phyloP scores from a whole-genome alignment of 2,113 vertebrate genomes.

The Pachypanchax playfairii region DNA sequence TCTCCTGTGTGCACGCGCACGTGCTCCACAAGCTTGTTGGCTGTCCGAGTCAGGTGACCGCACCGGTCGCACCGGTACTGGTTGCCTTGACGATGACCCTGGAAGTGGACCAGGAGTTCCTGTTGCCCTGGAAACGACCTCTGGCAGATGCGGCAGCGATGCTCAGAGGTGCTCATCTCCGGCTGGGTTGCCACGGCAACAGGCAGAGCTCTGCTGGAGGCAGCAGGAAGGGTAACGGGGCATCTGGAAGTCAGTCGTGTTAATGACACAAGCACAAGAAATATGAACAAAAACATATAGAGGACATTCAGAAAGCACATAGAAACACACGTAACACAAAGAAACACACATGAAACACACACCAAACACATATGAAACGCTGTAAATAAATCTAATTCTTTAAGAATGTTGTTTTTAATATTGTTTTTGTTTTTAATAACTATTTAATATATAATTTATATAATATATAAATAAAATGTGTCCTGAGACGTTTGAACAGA shows the following conservation, averaged over 20 bases:
- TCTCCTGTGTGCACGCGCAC: conserved; percentile 98
- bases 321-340: conserved; percentile 1
- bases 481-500: too few relatives aligned
- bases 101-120: conserved; percentile 96
- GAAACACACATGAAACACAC: background rate
- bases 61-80: conserved; percentile 98
- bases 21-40: conserved; percentile 99
- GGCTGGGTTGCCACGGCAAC: conserved; percentile 83
- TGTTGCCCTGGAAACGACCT: conserved; percentile 94
- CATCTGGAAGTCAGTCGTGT: conserved; percentile 55
- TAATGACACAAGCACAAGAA: conserved; percentile 11
- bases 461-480: too few relatives aligned
- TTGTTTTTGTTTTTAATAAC: too few relatives aligned
- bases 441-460: too few relatives aligned
- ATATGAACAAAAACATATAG: background rate
- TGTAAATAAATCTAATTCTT: too few relatives aligned
- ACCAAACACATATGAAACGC: background rate
- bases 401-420: too few relatives aligned
- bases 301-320: background rate
- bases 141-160: conserved; percentile 99
- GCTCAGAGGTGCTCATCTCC: conserved; percentile 72
- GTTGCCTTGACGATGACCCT: conserved; percentile 97
- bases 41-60: conserved; percentile 98
- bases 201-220: conserved; percentile 76
- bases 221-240: conserved; percentile 45